Conservation (phyloP, 2,113 vertebrate species). For the Cynocephalus volans region DNA sequence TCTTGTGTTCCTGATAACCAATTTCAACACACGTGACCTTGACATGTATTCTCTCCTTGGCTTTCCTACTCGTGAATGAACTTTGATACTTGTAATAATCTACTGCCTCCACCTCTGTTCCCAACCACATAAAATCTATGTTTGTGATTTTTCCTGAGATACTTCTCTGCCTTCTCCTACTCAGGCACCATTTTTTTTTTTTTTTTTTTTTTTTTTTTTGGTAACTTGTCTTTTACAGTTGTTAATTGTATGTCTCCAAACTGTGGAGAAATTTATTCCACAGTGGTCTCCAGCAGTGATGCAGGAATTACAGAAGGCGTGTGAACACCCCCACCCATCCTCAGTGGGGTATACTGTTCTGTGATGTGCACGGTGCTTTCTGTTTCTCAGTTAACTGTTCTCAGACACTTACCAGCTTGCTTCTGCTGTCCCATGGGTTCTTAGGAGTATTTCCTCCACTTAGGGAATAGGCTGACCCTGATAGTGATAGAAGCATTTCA, state of each 20-base stretch:
- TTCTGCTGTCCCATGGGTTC: not conserved
- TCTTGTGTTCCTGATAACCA: not conserved
- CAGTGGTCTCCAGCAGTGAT: not conserved
- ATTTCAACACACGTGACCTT: not conserved
- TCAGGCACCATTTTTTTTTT: not conserved
- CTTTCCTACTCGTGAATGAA: not conserved
- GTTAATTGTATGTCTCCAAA: not conserved
- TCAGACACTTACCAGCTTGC: not conserved
- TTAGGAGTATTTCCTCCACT: not conserved
- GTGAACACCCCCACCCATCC: not conserved
- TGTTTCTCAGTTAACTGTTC: not conserved
- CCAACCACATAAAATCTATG: not conserved
- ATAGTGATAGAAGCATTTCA: not conserved
- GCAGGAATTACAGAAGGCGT: not conserved
- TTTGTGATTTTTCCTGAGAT: slow-evolving; percentile 1
- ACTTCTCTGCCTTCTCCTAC: not conserved
- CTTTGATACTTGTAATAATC: not conserved
- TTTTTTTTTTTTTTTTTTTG: not conserved
- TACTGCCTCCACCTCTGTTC: not conserved
- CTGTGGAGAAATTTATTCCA: not conserved
- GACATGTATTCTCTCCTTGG: not conserved
- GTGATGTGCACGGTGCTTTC: not conserved
- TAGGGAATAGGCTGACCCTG: not conserved
- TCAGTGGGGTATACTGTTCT: not conserved
- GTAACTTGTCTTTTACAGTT: not conserved